A percentile compares a stretch with the other conserved stretches of the same genome.
Conservation (phyloP, 2,113 vertebrate genomes). For the Sterna hirundo region DNA sequence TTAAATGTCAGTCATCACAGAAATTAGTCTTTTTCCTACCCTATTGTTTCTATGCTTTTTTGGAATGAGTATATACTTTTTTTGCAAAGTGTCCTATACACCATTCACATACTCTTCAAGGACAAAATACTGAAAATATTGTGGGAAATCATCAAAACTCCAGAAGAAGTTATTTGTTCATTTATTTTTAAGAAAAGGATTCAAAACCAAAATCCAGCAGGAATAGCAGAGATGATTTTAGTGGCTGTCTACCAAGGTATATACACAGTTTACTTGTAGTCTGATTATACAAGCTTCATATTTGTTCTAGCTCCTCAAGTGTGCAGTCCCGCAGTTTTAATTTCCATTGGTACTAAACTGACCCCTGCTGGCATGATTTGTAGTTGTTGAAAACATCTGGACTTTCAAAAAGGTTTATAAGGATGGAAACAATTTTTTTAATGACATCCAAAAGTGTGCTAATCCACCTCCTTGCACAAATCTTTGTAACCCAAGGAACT, state of each 20-base stretch:
- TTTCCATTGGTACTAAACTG: slow-evolving; percentile 55
- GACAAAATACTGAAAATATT: background rate
- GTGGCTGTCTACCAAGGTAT: background rate
- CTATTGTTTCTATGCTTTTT: background rate
- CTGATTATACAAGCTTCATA: background rate
- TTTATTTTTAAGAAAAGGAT: background rate
- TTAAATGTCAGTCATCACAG: background rate
- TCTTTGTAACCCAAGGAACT: background rate
- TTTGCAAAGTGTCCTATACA: background rate
- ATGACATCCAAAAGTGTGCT: background rate
- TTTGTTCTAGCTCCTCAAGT: background rate
- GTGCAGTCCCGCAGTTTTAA: background rate
- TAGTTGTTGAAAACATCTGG: slow-evolving; percentile 9
- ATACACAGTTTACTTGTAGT: background rate
- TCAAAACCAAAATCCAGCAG: background rate
- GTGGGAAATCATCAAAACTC: background rate
- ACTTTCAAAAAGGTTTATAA: background rate
- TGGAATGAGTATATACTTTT: background rate
- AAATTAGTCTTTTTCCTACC: background rate
- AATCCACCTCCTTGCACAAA: background rate
- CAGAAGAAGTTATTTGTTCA: background rate
- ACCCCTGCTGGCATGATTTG: slow-evolving; percentile 51
- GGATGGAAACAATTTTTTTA: background rate
- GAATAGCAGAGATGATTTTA: background rate
- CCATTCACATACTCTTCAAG: background rate